Evolutionary conservation across 92 coral and sea anemone species (phyloP).

Genomic region (Pocillopora meandrina): DNA sequence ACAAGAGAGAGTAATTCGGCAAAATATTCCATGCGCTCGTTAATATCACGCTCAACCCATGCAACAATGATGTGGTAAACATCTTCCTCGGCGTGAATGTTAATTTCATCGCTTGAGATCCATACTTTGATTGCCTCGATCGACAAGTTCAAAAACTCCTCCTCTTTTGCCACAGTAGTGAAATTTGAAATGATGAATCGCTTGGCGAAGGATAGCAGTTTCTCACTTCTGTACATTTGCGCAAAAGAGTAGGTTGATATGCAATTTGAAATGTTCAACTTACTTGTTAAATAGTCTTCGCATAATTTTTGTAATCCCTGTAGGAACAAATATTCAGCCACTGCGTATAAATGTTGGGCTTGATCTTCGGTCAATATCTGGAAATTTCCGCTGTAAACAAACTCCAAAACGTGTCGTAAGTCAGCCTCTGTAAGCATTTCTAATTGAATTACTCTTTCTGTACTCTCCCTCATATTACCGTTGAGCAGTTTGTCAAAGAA

Average conservation of each 20-base stretch:
- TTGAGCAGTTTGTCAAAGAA: conserved; percentile 9
- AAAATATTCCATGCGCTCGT: background rate
- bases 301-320: background rate
- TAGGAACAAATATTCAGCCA: conserved; percentile 10
- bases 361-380: background rate
- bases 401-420: conserved; percentile 5
- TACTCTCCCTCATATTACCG: background rate
- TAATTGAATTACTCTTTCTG: background rate
- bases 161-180: background rate
- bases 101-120: conserved; percentile 1
- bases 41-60: background rate
- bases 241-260: background rate
- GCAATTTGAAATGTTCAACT: background rate
- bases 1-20: background rate
- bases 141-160: background rate
- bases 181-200: background rate
- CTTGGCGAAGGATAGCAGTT: background rate
- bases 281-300: background rate
- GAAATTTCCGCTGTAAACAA: background rate
- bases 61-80: background rate
- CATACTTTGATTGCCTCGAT: background rate
- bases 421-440: background rate
- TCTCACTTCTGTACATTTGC: background rate
- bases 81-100: conserved; percentile 4
- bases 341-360: background rate